Conservation (phyloP, 2,888 invertebrate species). For the Polylopha cassiicola region DNA sequence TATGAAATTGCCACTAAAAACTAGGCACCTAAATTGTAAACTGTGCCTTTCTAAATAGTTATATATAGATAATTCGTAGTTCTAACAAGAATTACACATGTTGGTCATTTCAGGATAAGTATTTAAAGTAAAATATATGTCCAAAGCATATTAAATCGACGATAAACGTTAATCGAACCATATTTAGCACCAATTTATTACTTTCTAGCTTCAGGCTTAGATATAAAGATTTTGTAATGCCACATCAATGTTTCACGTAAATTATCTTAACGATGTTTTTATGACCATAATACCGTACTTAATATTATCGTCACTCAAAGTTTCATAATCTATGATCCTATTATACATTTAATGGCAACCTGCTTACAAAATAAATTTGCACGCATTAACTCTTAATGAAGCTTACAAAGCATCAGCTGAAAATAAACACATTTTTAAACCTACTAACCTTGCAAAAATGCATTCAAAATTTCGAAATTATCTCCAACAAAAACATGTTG, state of each 20-base stretch:
- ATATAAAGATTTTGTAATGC: constrained; percentile 11
- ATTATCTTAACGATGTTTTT: constrained; percentile 6
- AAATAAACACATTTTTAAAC: constrained; percentile 2
- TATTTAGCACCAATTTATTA: constrained; percentile 1
- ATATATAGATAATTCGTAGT: too few species aligned
- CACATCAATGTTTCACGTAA: constrained; percentile 8
- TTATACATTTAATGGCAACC: background rate
- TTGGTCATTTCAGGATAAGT: too few species aligned
- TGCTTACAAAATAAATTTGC: background rate
- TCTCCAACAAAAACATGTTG: constrained; percentile 40
- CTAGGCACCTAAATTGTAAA: too few species aligned
- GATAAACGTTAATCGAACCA: constrained; percentile 10
- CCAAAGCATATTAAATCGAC: too few species aligned
- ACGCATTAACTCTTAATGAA: background rate
- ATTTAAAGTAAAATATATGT: too few species aligned
- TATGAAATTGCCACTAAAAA: too few species aligned
- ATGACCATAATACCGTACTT: too few species aligned
- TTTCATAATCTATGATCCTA: constrained; percentile 1
- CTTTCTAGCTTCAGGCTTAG: constrained; percentile 14
- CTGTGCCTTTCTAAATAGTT: too few species aligned
- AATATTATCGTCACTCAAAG: constrained; percentile 11
- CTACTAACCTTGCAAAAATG: constrained; percentile 49
- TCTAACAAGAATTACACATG: too few species aligned
- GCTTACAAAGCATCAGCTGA: background rate
- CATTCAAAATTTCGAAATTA: constrained; percentile 26